phyloP scores from a whole-genome alignment of 2,888 invertebrate genomes.

The Listrodromus nycthemerus region DNA sequence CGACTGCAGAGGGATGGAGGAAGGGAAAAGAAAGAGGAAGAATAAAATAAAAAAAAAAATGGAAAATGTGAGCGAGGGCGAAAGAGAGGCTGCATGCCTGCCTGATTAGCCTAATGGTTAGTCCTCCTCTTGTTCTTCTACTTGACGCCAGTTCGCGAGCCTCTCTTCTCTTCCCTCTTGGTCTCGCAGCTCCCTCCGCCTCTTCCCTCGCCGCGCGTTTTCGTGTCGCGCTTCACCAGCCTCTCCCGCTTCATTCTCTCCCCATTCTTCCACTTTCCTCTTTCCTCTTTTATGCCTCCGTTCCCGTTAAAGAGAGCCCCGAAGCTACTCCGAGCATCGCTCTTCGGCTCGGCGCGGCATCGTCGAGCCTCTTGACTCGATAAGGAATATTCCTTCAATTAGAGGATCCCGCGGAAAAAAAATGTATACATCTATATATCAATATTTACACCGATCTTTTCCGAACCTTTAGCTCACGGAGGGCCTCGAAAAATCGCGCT shows the following conservation, averaged over 20 bases:
- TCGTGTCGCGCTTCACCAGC: slow-evolving; percentile 50
- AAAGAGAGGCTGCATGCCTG: slow-evolving; percentile 79
- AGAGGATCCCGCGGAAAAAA: slow-evolving; percentile 66
- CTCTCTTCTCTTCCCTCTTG: slow-evolving; percentile 67
- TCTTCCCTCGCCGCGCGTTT: slow-evolving; percentile 58
- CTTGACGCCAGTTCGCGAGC: slow-evolving; percentile 82
- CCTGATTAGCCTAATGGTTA: slow-evolving; percentile 84
- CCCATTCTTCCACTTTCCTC: slow-evolving; percentile 42
- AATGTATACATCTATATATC: slow-evolving; percentile 69
- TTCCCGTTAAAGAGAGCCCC: slow-evolving; percentile 26
- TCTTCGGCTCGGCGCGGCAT: slow-evolving; percentile 1
- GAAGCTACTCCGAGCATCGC: neutral
- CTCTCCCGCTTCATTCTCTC: slow-evolving; percentile 13
- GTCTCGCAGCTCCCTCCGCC: slow-evolving; percentile 53
- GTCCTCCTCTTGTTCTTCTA: slow-evolving; percentile 81
- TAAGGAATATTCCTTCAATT: slow-evolving; percentile 81
- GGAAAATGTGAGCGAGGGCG: slow-evolving; percentile 57
- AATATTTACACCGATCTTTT: slow-evolving; percentile 73
- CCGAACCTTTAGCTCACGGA: slow-evolving; percentile 35
- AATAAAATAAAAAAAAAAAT: slow-evolving; percentile 12
- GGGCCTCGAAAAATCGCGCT: neutral
- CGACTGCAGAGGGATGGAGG: slow-evolving; percentile 55
- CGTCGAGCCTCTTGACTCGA: slow-evolving; percentile 76
- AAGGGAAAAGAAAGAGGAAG: slow-evolving; percentile 10
- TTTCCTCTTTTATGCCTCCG: slow-evolving; percentile 28